Evolutionary conservation across 2,797 vertebrate genomes (phyloP).

Genomic region (Corythornis leucogaster): DNA sequence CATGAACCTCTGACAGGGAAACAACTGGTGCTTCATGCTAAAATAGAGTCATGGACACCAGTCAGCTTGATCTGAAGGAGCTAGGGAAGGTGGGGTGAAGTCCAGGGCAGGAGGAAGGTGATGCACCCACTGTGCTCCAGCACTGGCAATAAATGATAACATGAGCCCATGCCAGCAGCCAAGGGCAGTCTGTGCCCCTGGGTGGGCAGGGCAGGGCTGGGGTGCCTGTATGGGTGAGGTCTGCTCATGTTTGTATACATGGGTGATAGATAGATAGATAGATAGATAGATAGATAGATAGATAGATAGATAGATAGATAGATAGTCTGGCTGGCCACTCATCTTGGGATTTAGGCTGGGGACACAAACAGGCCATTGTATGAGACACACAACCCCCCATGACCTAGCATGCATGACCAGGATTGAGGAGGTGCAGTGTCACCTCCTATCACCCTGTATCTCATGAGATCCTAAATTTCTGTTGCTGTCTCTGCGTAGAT

Average conservation of each 20-base stretch:
- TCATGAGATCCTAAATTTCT: not conserved
- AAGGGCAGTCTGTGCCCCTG: not conserved
- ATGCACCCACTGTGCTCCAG: not conserved
- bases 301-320: not conserved
- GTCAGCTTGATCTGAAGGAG: not conserved
- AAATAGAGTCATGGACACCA: not conserved
- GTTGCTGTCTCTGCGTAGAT: not conserved
- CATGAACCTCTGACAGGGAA: slow-evolving; percentile 8
- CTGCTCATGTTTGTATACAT: not conserved
- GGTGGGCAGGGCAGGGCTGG: not conserved
- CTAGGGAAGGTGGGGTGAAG: not conserved
- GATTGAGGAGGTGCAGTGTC: not conserved
- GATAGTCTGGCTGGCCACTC: not conserved
- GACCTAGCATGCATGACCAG: not conserved
- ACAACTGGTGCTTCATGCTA: not conserved
- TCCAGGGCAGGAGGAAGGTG: not conserved
- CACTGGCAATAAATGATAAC: not conserved
- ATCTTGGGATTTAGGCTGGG: not conserved
- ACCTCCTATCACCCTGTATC: not conserved
- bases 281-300: not conserved
- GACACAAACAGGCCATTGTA: fast-evolving
- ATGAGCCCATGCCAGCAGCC: not conserved
- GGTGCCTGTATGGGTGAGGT: not conserved
- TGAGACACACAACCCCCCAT: not conserved
- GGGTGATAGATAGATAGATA: not conserved